Percentiles rank a stretch among this genome's conserved stretches.
Conservation (phyloP, 2,888 invertebrate species). For the Rhingia campestris region DNA sequence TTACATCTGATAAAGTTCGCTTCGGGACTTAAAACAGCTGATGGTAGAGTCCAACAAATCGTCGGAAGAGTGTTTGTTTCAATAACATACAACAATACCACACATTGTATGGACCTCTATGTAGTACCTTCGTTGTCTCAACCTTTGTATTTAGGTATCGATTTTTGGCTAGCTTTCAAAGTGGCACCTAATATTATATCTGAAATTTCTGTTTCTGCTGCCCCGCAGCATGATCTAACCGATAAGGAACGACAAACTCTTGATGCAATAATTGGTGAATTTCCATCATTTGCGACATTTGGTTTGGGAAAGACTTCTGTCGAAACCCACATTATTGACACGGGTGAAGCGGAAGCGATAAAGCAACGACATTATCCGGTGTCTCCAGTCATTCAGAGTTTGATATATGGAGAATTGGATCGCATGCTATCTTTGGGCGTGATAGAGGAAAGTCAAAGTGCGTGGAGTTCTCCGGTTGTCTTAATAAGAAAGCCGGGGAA, state of each 20-base stretch:
- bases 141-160: constrained; percentile 38
- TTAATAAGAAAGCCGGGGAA: constrained; percentile 73
- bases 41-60: background rate
- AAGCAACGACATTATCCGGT: constrained; percentile 68
- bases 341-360: constrained; percentile 39
- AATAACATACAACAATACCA: background rate
- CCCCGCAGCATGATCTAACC: background rate
- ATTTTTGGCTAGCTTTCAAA: constrained; percentile 40
- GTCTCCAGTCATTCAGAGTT: constrained; percentile 56
- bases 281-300: constrained; percentile 14
- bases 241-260: background rate
- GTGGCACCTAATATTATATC: constrained; percentile 8
- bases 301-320: constrained; percentile 46
- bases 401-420: constrained; percentile 75
- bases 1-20: background rate
- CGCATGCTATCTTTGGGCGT: constrained; percentile 76
- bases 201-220: background rate
- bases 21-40: constrained; percentile 5
- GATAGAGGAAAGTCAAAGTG: constrained; percentile 76
- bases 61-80: background rate
- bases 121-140: constrained; percentile 26
- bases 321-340: constrained; percentile 48
- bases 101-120: background rate
- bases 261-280: background rate
- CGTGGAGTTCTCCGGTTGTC: constrained; percentile 76